phyloP scores from a whole-genome alignment of 2,888 invertebrate genomes.

The Synanthedon vespiformis region DNA sequence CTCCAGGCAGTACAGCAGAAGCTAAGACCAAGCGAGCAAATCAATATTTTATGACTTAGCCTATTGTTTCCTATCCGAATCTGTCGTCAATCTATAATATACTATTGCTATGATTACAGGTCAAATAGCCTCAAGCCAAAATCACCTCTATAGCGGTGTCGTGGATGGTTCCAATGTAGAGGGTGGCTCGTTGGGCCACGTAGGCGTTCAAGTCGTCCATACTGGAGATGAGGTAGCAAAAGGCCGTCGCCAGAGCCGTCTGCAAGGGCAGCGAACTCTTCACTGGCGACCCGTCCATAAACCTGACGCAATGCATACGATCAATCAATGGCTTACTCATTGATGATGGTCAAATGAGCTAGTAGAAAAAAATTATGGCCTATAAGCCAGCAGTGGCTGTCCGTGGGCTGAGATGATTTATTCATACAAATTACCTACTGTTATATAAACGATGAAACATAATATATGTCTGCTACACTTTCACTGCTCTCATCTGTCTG shows the following conservation, averaged over 20 bases:
- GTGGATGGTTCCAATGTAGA: conserved; percentile 94
- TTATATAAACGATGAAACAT: too few relatives aligned
- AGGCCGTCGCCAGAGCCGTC: conserved; percentile 94
- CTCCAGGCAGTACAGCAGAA: conserved; percentile 93
- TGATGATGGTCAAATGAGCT: neutral
- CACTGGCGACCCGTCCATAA: conserved; percentile 91
- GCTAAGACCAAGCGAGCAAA: conserved; percentile 55
- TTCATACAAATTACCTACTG: too few relatives aligned
- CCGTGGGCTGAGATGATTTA: too few relatives aligned
- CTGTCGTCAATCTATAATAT: too few relatives aligned
- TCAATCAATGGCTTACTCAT: neutral
- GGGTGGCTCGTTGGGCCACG: conserved; percentile 92
- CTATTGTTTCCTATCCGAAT: too few relatives aligned
- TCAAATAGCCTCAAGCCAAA: too few relatives aligned
- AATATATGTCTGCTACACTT: too few relatives aligned
- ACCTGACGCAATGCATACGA: conserved; percentile 47
- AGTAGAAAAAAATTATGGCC: neutral
- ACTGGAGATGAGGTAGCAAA: conserved; percentile 95
- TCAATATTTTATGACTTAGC: neutral
- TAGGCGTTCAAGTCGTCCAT: conserved; percentile 96
- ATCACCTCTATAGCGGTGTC: conserved; percentile 84
- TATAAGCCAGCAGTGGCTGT: too few relatives aligned
- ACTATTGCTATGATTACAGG: too few relatives aligned
- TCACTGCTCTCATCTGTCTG: too few relatives aligned
- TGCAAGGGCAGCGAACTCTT: conserved; percentile 87